Base-by-base conservation (phyloP, 1,140 invertebrate species). In the Steinernema feltiae region DNA sequence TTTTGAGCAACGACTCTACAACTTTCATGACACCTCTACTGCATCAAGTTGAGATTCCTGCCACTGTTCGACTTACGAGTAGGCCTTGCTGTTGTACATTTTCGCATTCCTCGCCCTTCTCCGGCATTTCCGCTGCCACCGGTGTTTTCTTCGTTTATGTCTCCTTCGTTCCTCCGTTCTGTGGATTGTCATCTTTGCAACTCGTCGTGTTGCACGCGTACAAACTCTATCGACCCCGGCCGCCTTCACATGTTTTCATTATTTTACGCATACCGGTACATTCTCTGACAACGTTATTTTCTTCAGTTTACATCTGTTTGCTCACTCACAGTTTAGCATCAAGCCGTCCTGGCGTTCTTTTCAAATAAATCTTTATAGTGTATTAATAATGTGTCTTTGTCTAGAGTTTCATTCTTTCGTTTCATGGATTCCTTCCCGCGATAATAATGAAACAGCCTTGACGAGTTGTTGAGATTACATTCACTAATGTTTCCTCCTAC, bases 291-390 rank as follows among this genome's bases (percentile, higher is more conserved):
- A 2, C 1, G 2, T 73, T 35, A 15, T 15, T 71, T 71, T 71
- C 35, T 71, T 30, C 53, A 15, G 3, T 73, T 74, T 73, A 15
- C n/a, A n/a, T 73, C 41, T 1, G 27, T 73, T 73, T 73, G 35
- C 48, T 73, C 72, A 48, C n/a, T n/a, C n/a, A n/a, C n/a, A n/a
- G 35, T 48, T 27, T 18, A 15, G 18, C 72, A 12, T 7, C 53
- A 27, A 63, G 53, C 53, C n/a, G n/a, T 7, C n/a, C 7, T 46
- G 41, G n/a, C 41, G n/a, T 46, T 12, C 7, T 46, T 46, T 46
- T 7, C 41, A 12, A 12, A n/a, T 46, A 12, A 7, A n/a, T n/a
- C 41, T 46, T n/a, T 46, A 46, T 46, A 46, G 7, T n/a, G n/a
- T 46, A 7, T 46, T 12, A 46, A 46, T 46, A 46, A 46, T 12